Evolutionary conservation across 2,797 vertebrate species (phyloP), one percentile per base, ranked within the genome.

Genomic region (Pseudomugil gertrudae): DNA sequence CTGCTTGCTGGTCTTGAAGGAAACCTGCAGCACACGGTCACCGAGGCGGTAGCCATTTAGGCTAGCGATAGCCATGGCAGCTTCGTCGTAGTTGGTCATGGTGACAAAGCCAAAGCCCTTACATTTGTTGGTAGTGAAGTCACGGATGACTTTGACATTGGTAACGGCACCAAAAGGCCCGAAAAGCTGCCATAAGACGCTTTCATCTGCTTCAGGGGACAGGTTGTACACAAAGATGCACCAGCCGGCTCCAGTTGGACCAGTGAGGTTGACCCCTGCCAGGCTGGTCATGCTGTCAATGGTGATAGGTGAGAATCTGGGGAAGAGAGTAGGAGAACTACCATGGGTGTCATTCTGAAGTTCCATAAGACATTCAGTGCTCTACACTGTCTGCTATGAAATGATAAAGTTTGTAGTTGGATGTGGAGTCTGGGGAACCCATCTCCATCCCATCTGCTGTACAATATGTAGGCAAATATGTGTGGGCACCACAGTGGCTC

Each of bases 221-320:
- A 99, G 92, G 95, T 99, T 99, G 95, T 99, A 99, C 85, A 99
- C 96, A 38, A 99, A 99, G 95, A 99, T 98, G 94, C 97, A 98
- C 97, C 97, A 99, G 69, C 97, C 97, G 0, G 95, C 90, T 2
- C 95, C 95, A 0, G 95, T 93, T 0, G 96, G 96, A 11, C 96
- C 95, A 0, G 96, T 95, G 66, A 98, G 83, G 89, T 96, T 97
- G 86, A 97, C 96, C 4, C 96, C 97, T 0, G 96, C 95, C 79
- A 98, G 92, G 72, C 95, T 96, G 58, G 96, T 96, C 96, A 98
- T 96, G 89, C 96, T 96, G 90, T 98, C 97, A 24, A 98, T 97
- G 92, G 97, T 96, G 92, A 99, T 91, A 32, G 97, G 97, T 0
- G 97, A 98, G 91, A 98, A 99, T 95, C 97, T 99, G 93, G 96